phyloP scores from a whole-genome alignment of 2,797 vertebrate genomes.

The Margarornis squamiger region DNA sequence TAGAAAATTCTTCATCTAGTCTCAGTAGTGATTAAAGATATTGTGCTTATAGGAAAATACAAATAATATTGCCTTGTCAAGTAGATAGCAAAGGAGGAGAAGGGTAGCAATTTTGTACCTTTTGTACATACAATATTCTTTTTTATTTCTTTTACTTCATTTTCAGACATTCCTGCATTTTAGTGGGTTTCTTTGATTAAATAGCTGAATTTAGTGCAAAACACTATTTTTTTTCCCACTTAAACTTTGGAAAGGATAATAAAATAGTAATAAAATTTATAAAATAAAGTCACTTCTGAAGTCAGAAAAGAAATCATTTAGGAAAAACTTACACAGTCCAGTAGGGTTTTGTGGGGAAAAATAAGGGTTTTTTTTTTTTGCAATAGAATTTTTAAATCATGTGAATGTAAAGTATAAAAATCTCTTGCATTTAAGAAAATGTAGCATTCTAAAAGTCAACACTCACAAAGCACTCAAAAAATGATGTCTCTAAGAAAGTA shows the following conservation, averaged over 20 bases:
- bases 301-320: neutral
- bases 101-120: neutral
- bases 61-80: neutral
- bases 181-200: neutral
- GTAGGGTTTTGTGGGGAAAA: no score
- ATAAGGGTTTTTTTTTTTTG: neutral
- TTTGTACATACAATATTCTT: neutral
- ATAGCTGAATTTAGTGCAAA: neutral
- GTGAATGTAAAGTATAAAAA: neutral
- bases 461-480: neutral
- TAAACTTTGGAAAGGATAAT: neutral
- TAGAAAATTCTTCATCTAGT: neutral
- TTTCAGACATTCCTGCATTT: neutral
- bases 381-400: accelerated
- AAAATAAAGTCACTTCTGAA: neutral
- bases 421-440: neutral
- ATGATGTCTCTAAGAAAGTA: neutral
- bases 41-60: neutral
- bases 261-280: neutral
- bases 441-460: neutral
- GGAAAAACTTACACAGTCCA: neutral
- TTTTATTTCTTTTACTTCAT: neutral
- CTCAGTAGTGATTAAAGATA: neutral
- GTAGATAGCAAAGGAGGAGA: neutral
- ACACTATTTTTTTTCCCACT: neutral